Conservation (phyloP, 2,113 vertebrate species). For the Paratilapia polleni region DNA sequence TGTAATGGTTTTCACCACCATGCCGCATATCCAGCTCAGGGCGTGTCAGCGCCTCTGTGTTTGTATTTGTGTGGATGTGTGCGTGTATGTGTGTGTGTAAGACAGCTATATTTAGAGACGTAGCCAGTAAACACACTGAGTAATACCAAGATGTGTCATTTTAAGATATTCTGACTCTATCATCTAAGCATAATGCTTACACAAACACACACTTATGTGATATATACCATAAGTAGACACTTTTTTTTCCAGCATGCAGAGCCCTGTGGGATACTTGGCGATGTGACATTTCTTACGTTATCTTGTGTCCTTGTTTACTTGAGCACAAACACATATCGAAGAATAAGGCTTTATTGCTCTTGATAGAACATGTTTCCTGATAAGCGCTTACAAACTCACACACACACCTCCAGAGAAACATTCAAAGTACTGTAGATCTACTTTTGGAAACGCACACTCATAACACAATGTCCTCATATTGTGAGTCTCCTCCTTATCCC, state of each 20-base stretch:
- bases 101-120: conserved; percentile 62
- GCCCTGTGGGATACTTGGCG: background rate
- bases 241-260: background rate
- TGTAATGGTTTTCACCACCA: conserved; percentile 36
- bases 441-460: background rate
- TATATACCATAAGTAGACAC: background rate
- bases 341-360: background rate
- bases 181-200: background rate
- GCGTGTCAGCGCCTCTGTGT: background rate
- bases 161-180: conserved; percentile 33
- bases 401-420: background rate
- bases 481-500: conserved; percentile 25
- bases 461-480: conserved; percentile 29
- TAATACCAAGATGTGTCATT: conserved; percentile 60
- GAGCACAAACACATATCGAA: background rate
- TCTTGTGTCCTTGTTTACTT: background rate
- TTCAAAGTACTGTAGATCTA: background rate
- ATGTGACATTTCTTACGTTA: background rate
- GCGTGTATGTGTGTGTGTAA: conserved; percentile 24
- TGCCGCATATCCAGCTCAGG: conserved; percentile 3
- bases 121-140: conserved; percentile 61
- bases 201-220: background rate
- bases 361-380: background rate
- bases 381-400: background rate
- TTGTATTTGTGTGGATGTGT: background rate